Evolutionary conservation across 2,888 invertebrate genomes (phyloP), one percentile per base, ranked within the genome.

Genomic region (Cetonia aurata): DNA sequence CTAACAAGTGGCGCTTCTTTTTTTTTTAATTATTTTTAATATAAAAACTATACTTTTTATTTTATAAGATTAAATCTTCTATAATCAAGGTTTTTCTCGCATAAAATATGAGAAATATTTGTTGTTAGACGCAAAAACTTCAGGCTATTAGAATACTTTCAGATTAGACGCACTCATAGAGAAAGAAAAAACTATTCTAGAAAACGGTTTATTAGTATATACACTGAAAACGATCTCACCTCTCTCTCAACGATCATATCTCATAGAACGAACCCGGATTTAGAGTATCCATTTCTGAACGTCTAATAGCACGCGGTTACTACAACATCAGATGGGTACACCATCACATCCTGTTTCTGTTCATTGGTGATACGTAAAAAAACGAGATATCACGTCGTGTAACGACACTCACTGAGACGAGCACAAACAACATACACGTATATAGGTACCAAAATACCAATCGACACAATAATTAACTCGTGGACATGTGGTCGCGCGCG

Each of bases 211-310:
- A 17, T 13, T 37, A 50, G 48, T 50, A 50, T 37, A 46, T 31
- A 46, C 8, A 25, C 19, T 65, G 37, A 52, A 60, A 60, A 46
- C 69, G 42, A 52, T 53, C 71, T 65, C 52, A 71, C 71, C 71
- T 71, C 71, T 67, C 71, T 62, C 46, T 55, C 65, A 62, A 71
- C 71, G 65, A 71, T 71, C 71, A 71, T 71, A 69, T 71, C 71
- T 71, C 56, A 67, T 65, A 53, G 68, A 71, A 66, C 70, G 66
- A 69, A 71, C 71, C 71, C 71, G 71, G 71, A 71, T 71, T 69
- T 71, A 53, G 37, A 37, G 53, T 62, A 62, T 70, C 69, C 69
- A 70, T 70, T 62, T 55, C 69, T 62, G 55, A 62, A 50, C 37
- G 50, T 65, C 46, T 65, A 37, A 37, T 37, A 65, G 44, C 52